Base-by-base conservation (phyloP, 2,888 invertebrate genomes). In the Ochlodes sylvanus region DNA sequence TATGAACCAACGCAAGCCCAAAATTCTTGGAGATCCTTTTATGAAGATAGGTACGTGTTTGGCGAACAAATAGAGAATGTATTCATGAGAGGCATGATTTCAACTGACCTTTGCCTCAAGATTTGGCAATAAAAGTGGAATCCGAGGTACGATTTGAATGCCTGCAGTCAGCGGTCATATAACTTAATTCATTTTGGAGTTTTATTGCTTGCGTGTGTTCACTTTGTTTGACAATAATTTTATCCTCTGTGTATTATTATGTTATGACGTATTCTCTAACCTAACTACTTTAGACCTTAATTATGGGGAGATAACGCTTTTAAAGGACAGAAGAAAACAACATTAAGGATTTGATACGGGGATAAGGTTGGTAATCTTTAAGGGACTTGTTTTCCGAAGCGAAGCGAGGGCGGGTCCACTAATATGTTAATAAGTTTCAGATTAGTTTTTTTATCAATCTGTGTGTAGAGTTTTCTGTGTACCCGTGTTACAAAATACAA, bases 31-130 rank as follows among this genome's bases (percentile, higher is more conserved):
- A 70, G 73, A 74, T 77, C 75, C 78, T 79, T 78, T 78, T 73
- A 71, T 61, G 58, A 64, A 65, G 52, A 54, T 73, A 83, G 55
- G 52, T 73, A 83, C 85, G 83, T 85, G 82, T 74, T 72, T 73
- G 64, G 79, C 64, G 72, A 75, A 71, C 74, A 76, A 80, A 80
- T 80, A 73, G 77, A 60, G 65, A 68, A 69, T 70, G 76, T 82
- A 82, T 82, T 86, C 82, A 84, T 81, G 81, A 67, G 75, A 76
- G 77, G 54, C 66, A 67, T 56, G 61, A 67, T 67, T 75, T 69
- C 71, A 50, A 72, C 72, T 79, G 78, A 81, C 81, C 81, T 79
- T 70, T 75, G 74, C 69, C 73, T 73, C 74, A 78, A 78, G 67
- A 68, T 68, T 62, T 68, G 62, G 67, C 62, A 68, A 68, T 68